Evolutionary conservation across 2,888 invertebrate species (phyloP).

Genomic region (Netelia melanura): DNA sequence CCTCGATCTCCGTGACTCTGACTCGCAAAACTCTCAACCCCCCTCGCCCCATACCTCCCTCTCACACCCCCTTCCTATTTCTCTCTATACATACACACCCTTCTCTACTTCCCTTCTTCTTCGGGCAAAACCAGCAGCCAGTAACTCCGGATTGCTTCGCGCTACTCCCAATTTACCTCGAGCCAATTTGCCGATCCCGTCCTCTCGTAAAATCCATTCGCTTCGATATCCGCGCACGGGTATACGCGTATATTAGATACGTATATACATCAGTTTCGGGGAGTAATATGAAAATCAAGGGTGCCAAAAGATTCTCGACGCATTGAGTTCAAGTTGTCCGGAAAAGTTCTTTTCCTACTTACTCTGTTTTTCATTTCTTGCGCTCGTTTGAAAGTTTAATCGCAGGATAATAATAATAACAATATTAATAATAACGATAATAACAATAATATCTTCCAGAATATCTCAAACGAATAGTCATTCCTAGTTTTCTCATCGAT

Average conservation of each 20-base stretch:
- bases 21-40: conserved; percentile 65
- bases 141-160: conserved; percentile 63
- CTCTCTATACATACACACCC: conserved; percentile 41
- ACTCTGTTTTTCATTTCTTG: not conserved
- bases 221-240: conserved; percentile 10
- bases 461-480: conserved; percentile 17
- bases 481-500: conserved; percentile 55
- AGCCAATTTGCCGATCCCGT: conserved; percentile 62
- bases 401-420: conserved; percentile 2
- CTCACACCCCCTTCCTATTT: conserved; percentile 3
- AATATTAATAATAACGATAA: conserved; percentile 1
- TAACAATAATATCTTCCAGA: not conserved
- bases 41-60: conserved; percentile 1
- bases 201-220: conserved; percentile 58
- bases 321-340: conserved; percentile 2
- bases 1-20: conserved; percentile 41
- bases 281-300: conserved; percentile 47
- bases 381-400: not conserved
- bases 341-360: conserved; percentile 5
- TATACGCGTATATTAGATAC: not conserved
- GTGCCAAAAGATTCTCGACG: conserved; percentile 39
- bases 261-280: not conserved
- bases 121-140: conserved; percentile 51
- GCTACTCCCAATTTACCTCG: conserved; percentile 66
- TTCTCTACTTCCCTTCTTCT: conserved; percentile 45